Conservation (phyloP, 2,888 invertebrate species). For the Drosophila anomalata region DNA sequence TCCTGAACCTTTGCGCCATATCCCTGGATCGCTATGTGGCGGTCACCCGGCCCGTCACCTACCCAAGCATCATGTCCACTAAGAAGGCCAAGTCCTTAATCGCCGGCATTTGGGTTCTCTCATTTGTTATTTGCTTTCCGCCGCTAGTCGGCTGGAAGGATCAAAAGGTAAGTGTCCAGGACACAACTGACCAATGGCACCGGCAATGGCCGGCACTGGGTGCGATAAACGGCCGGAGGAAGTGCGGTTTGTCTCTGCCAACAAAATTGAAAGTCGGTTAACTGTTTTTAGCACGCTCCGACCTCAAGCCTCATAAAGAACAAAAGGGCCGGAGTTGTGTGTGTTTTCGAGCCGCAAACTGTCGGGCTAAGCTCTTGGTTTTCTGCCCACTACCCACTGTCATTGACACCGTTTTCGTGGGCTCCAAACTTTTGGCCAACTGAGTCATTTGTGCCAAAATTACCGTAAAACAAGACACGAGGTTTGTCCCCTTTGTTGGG, state of each 20-base stretch:
- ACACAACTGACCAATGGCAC: slow-evolving; percentile 12
- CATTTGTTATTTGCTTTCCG: slow-evolving; percentile 98
- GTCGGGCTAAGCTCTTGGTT: slow-evolving; percentile 6
- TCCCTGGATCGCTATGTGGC: slow-evolving; percentile 98
- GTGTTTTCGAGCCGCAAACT: slow-evolving; percentile 7
- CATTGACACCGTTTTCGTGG: slow-evolving; percentile 69
- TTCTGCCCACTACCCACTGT: slow-evolving; percentile 43
- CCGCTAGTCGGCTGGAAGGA: slow-evolving; percentile 97
- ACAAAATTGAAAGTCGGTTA: slow-evolving; percentile 37
- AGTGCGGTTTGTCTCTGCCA: slow-evolving; percentile 46
- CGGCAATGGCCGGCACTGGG: slow-evolving; percentile 3
- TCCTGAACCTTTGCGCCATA: slow-evolving; percentile 97
- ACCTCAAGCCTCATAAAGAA: slow-evolving; percentile 20
- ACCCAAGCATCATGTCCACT: slow-evolving; percentile 95
- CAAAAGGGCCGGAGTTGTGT: slow-evolving; percentile 13
- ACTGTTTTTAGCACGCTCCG: slow-evolving; percentile 35
- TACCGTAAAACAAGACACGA: slow-evolving; percentile 53
- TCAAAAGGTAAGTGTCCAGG: slow-evolving; percentile 85
- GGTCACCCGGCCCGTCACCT: slow-evolving; percentile 97
- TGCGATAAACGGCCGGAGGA: slow-evolving; percentile 41
- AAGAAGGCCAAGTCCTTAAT: slow-evolving; percentile 93
- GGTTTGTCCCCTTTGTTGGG: slow-evolving; percentile 28
- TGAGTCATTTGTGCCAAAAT: slow-evolving; percentile 61
- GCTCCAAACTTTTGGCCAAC: slow-evolving; percentile 43
- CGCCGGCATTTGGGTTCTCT: slow-evolving; percentile 96